Base-by-base conservation (phyloP, 2,888 invertebrate genomes). In the Halocaridina rubra region DNA sequence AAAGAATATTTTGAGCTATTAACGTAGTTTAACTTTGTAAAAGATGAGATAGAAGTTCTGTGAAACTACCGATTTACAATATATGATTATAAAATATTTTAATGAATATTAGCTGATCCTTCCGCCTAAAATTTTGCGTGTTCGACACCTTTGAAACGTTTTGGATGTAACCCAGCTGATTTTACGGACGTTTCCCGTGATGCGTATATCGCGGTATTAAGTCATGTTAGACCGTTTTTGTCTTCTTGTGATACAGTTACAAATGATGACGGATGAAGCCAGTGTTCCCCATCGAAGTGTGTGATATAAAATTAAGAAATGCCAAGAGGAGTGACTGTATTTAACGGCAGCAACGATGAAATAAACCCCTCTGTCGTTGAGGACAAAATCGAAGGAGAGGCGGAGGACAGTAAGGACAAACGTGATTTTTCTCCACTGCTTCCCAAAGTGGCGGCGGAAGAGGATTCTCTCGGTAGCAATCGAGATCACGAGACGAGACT, bases 261-360 rank as follows among this genome's bases (percentile, higher is more conserved):
- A n/a, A n/a, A n/a, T n/a, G 46, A 77, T 33, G 33, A 84, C 78
- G 82, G 39, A 72, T 72, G 78, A 84, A 53, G 22, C 46, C 8
- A 59, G 78, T 78, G 19, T 22, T 30, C 46, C 22, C 61, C 33
- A 33, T 27, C 59, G 27, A 8, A 33, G 24, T 53, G 33, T 39
- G 78, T 84, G 72, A 84, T 69, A 4, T 16, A 2, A 19, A 53
- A 5, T 53, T 19, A 19, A 53, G 82, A 69, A 69, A 84, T 84
- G 82, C 82, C 82, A 32, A 78, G 82, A 46, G 39, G 61, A 78
- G 69, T 82, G 71, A 29, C 71, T 22, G 30, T 82, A 27, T 84
- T 57, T 61, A 84, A 84, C 78, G 82, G 82, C 57, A 72, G 78
- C 72, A 77, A 81, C 29, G 77, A 84, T 84, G 82, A 71, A 59